Evolutionary conservation across 2,113 vertebrate species (phyloP).

Genomic region (Hydrolagus affinis): DNA sequence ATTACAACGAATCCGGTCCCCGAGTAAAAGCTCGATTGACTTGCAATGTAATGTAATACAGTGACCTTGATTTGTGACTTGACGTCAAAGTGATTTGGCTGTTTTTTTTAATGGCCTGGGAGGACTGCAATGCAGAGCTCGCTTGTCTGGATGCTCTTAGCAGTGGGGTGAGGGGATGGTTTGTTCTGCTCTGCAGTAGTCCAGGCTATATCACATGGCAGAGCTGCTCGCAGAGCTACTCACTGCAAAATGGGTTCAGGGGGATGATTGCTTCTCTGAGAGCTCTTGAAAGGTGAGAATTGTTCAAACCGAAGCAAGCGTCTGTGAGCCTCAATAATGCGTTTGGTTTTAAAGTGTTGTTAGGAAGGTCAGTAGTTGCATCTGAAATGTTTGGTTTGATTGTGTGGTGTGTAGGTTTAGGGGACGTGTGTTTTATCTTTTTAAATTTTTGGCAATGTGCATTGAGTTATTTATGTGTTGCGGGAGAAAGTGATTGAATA

Average conservation of each 20-base stretch:
- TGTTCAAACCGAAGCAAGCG: neutral
- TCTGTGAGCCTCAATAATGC: neutral
- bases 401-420: too few species aligned
- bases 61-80: slow-evolving; percentile 19
- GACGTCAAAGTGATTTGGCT: neutral
- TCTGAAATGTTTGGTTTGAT: too few species aligned
- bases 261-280: too few species aligned
- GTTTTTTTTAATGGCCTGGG: neutral
- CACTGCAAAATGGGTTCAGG: too few species aligned
- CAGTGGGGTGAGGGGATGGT: too few species aligned
- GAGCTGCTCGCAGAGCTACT: neutral
- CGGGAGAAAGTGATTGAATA: too few species aligned
- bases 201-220: neutral
- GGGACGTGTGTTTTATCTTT: too few species aligned
- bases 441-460: too few species aligned
- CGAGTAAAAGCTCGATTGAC: neutral
- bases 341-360: too few species aligned
- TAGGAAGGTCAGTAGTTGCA: too few species aligned
- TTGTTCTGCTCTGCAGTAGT: neutral
- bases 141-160: neutral
- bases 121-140: slow-evolving; percentile 24
- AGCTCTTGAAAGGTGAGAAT: neutral
- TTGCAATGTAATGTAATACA: neutral
- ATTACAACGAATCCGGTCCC: too few species aligned
- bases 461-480: too few species aligned